Evolutionary conservation across 2,888 invertebrate species (phyloP).

Genomic region (Chymomyza fuscimana): DNA sequence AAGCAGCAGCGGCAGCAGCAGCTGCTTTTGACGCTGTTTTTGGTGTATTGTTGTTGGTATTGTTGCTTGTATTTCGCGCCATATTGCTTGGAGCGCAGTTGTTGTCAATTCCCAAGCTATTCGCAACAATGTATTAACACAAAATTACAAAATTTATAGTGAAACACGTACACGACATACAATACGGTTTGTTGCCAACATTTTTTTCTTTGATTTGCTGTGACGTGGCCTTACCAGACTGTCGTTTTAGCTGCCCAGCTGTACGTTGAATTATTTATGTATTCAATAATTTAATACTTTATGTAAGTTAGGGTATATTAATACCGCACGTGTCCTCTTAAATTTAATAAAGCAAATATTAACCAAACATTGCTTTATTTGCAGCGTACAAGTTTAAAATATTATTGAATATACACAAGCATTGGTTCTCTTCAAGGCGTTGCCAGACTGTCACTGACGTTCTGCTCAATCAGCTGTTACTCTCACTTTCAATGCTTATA

Average conservation of each 20-base stretch:
- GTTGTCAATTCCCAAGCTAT: neutral
- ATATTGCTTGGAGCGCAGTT: constrained; percentile 20
- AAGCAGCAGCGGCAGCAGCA: constrained; percentile 27
- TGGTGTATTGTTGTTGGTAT: constrained; percentile 34
- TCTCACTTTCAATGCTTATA: neutral
- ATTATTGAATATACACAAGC: no score
- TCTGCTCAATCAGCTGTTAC: constrained; percentile 9
- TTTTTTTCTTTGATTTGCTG: neutral
- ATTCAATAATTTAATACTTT: no score
- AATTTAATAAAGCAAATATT: no score
- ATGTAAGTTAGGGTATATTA: no score
- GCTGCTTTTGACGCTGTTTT: constrained; percentile 41
- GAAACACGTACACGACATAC: neutral
- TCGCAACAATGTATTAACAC: neutral
- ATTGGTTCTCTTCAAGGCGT: neutral
- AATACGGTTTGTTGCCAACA: neutral
- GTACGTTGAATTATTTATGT: neutral
- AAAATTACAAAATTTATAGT: neutral
- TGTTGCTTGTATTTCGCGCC: constrained; percentile 44
- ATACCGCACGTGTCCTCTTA: no score
- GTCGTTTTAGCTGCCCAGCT: neutral
- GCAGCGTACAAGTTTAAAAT: no score
- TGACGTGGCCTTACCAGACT: neutral
- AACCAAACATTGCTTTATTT: no score
- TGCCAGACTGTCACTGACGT: neutral